phyloP scores from a whole-genome alignment of 2,797 vertebrate species.

The Acrossocheilus wenchowensis region DNA sequence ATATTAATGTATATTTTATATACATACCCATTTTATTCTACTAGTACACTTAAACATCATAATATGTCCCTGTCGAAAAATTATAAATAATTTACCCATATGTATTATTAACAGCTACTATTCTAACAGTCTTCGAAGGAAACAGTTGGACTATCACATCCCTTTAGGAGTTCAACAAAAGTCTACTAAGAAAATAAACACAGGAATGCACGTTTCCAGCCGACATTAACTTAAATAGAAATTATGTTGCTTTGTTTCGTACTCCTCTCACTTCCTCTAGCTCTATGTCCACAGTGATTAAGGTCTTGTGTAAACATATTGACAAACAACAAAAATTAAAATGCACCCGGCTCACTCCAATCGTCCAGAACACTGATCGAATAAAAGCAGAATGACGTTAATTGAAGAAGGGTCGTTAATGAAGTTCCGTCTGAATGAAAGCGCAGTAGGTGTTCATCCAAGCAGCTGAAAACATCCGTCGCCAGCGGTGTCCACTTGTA shows the following conservation, averaged over 20 bases:
- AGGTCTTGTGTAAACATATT: conserved; percentile 86
- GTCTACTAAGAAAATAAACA: conserved; percentile 58
- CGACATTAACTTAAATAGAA: conserved; percentile 74
- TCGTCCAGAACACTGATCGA: conserved; percentile 63
- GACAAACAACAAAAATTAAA: conserved; percentile 69
- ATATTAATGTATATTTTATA: conserved; percentile 62
- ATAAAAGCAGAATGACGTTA: conserved; percentile 60
- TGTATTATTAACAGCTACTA: conserved; percentile 76
- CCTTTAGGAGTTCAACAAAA: conserved; percentile 72
- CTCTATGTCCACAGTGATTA: conserved; percentile 83
- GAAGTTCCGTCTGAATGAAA: conserved; percentile 47
- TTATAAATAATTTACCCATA: conserved; percentile 80
- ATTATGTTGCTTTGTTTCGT: conserved; percentile 70
- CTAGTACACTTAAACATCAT: conserved; percentile 51
- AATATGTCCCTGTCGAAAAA: conserved; percentile 72
- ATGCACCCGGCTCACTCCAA: conserved; percentile 60
- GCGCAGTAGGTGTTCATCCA: conserved; percentile 34
- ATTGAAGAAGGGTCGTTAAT: conserved; percentile 58
- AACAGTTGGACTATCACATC: conserved; percentile 35
- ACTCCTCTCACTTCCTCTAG: conserved; percentile 63
- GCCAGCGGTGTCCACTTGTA: conserved; percentile 11
- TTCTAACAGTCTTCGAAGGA: conserved; percentile 62
- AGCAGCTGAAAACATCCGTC: conserved; percentile 54
- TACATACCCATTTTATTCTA: conserved; percentile 67
- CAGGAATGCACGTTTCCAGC: conserved; percentile 65